These are phyloP conservation scores for Cryptoblepharus egeriae DNA, from an alignment of 2,797 vertebrate species.

Conservation along the genomic window DNA sequence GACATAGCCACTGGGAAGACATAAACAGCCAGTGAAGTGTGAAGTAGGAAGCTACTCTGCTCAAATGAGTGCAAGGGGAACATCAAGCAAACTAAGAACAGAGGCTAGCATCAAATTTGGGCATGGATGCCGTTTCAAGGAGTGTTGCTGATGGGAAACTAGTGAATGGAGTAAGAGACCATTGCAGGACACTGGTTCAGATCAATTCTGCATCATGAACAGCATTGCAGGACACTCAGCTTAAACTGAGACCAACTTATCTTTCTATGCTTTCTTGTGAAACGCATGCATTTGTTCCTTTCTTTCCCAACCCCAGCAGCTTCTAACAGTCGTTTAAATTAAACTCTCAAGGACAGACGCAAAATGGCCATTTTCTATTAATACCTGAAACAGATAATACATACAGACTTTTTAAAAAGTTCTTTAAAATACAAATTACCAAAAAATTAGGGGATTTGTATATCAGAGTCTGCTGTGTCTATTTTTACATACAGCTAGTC, in stretches of 20 bases:
- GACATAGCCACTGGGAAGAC: not conserved
- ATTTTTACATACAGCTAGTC: not conserved
- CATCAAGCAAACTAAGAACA: not conserved
- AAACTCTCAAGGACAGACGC: not conserved
- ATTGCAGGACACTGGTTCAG: not conserved
- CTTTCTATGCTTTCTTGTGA: not conserved
- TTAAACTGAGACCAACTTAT: not conserved
- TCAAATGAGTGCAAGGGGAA: not conserved
- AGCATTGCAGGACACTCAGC: not conserved
- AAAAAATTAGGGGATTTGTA: not conserved
- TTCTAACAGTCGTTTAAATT: not conserved
- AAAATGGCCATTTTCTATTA: conserved; percentile 13
- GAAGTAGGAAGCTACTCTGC: not conserved
- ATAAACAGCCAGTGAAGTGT: too few species aligned
- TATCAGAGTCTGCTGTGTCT: not conserved
- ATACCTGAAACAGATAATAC: conserved; percentile 2
- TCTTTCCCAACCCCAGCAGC: not conserved
- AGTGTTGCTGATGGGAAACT: too few species aligned
- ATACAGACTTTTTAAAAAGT: not conserved
- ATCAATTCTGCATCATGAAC: not conserved
- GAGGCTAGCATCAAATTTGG: not conserved
- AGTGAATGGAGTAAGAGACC: not conserved
- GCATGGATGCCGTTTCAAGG: not conserved
- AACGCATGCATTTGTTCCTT: not conserved
- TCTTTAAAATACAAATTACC: conserved; percentile 8